These are phyloP conservation scores for Morone chrysops DNA, from an alignment of 2,113 vertebrate genomes.

Conservation along the genomic window DNA sequence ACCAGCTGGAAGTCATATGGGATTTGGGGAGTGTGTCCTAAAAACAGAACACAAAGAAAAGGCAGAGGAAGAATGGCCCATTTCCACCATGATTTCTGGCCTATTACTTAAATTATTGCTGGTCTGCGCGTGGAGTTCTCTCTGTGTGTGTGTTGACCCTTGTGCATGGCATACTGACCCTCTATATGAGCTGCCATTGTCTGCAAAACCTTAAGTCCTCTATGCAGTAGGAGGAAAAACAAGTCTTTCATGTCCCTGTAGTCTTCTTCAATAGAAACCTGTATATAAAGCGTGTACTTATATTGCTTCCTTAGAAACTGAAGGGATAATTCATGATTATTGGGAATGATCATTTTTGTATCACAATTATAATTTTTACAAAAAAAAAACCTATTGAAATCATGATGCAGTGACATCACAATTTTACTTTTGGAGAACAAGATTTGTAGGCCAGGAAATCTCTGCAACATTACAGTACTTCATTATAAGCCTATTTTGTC, in stretches of 20 bases:
- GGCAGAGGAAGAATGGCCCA: conserved; percentile 1
- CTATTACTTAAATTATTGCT: conserved; percentile 14
- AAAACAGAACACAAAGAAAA: conserved; percentile 16
- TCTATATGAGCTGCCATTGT: not conserved
- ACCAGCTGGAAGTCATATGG: conserved; percentile 9
- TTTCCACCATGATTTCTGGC: not conserved
- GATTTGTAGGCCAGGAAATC: too few relatives aligned
- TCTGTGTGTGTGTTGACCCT: not conserved
- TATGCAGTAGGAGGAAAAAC: not conserved
- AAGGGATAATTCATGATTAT: too few relatives aligned
- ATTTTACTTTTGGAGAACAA: too few relatives aligned
- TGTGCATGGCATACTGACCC: not conserved
- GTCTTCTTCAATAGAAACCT: not conserved
- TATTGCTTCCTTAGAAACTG: too few relatives aligned
- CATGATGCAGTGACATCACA: too few relatives aligned
- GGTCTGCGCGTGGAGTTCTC: not conserved
- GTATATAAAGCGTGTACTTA: too few relatives aligned
- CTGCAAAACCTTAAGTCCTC: not conserved
- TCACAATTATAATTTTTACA: too few relatives aligned
- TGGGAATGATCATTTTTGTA: too few relatives aligned
- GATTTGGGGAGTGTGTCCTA: conserved; percentile 22
- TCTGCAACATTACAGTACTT: too few relatives aligned
- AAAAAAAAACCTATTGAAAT: too few relatives aligned
- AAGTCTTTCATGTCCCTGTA: not conserved
- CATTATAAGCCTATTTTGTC: too few relatives aligned